A percentile compares a stretch with the other conserved stretches of the same genome.
Conservation (phyloP, 2,797 vertebrate species). For the Acridotheres tristis region DNA sequence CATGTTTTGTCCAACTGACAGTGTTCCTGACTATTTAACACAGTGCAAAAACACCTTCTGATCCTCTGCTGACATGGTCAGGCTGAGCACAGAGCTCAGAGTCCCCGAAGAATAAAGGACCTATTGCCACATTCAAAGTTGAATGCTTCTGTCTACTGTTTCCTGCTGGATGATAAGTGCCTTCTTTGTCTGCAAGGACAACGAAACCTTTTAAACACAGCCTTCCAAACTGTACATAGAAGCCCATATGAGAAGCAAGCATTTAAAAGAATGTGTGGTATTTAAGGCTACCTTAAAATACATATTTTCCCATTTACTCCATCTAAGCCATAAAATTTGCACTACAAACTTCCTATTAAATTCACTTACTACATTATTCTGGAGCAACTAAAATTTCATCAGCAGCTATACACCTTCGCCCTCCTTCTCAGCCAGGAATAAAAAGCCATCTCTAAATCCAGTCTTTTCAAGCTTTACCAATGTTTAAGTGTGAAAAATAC, state of each 20-base stretch:
- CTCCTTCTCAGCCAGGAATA: neutral
- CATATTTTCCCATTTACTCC: neutral
- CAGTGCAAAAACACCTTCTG: neutral
- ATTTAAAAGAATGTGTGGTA: neutral
- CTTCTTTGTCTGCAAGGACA: neutral
- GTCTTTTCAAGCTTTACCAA: neutral
- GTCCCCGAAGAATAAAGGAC: neutral
- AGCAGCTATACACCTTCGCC: neutral
- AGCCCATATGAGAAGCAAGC: neutral
- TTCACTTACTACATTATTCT: neutral
- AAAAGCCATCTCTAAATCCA: neutral
- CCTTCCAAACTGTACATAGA: neutral
- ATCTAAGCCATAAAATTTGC: neutral
- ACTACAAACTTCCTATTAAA: neutral
- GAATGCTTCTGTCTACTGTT: neutral
- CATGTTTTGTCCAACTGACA: neutral
- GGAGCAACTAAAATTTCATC: neutral
- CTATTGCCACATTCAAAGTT: neutral
- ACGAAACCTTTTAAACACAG: neutral
- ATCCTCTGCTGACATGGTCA: neutral
- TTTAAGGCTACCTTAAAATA: neutral
- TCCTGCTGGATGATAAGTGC: neutral
- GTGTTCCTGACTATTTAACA: neutral
- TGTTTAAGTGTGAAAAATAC: neutral
- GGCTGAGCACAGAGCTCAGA: neutral